Evolutionary conservation across 2,888 invertebrate genomes (phyloP).

Genomic region (Troides oblongomaculatus): DNA sequence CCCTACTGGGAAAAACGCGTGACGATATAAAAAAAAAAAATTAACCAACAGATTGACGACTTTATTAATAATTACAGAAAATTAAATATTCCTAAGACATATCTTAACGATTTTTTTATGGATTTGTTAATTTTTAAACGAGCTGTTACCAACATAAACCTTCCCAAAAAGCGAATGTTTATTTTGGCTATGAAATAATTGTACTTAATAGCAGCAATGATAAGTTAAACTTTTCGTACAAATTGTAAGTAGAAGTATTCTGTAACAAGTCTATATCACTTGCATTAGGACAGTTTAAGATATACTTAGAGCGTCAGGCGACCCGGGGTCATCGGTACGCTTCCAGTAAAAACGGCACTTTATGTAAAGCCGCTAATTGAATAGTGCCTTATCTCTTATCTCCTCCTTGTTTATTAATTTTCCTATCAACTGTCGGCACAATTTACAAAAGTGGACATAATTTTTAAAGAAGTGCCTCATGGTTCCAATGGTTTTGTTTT

Average conservation of each 20-base stretch:
- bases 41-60: too few relatives aligned
- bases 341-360: conserved; percentile 53
- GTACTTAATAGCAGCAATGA: neutral
- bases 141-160: too few relatives aligned
- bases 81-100: neutral
- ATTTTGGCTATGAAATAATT: neutral
- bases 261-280: conserved; percentile 56
- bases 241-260: conserved; percentile 46
- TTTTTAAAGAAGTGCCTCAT: conserved; percentile 19
- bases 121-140: too few relatives aligned
- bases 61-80: too few relatives aligned
- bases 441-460: conserved; percentile 30
- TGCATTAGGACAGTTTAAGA: conserved; percentile 44
- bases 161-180: neutral
- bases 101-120: neutral
- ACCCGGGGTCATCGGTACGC: conserved; percentile 56
- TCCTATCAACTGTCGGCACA: conserved; percentile 58
- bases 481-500: neutral
- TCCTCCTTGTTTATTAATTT: conserved; percentile 63
- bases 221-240: neutral
- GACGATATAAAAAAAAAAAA: too few relatives aligned
- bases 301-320: conserved; percentile 39
- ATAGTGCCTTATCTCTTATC: conserved; percentile 63
- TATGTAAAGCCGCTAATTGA: conserved; percentile 64
- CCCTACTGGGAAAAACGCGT: too few relatives aligned